Evolutionary conservation across 1,140 invertebrate species (phyloP).

Genomic region (Eriosoma lanigerum): DNA sequence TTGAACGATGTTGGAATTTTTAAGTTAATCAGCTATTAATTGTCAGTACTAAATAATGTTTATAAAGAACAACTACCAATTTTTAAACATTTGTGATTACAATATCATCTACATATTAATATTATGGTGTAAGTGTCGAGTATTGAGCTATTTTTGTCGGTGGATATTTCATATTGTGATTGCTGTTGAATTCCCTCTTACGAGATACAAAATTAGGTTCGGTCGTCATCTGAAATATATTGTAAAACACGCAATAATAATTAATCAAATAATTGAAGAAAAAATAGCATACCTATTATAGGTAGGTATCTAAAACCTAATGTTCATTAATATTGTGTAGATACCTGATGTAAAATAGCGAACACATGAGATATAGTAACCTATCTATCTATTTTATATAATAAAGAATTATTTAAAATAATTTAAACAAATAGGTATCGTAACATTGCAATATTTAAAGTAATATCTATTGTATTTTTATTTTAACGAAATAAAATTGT

Average conservation of each 20-base stretch:
- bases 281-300: neutral
- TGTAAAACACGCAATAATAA: no score
- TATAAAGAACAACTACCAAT: neutral
- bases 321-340: no score
- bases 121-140: neutral
- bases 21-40: no score
- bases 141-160: conserved; percentile 32
- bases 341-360: no score
- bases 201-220: neutral
- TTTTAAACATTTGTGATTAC: neutral
- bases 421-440: no score
- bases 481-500: no score
- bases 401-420: neutral
- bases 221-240: conserved; percentile 10
- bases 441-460: no score
- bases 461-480: no score
- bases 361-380: no score
- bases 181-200: conserved; percentile 1
- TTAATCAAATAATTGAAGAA: neutral
- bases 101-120: neutral
- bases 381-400: neutral
- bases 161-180: conserved; percentile 16
- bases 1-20: no score
- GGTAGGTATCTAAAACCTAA: no score
- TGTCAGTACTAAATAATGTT: no score